Evolutionary conservation across 1,140 invertebrate species (phyloP), one percentile per base, ranked within the genome.

Genomic region (Eumeta japonica): DNA sequence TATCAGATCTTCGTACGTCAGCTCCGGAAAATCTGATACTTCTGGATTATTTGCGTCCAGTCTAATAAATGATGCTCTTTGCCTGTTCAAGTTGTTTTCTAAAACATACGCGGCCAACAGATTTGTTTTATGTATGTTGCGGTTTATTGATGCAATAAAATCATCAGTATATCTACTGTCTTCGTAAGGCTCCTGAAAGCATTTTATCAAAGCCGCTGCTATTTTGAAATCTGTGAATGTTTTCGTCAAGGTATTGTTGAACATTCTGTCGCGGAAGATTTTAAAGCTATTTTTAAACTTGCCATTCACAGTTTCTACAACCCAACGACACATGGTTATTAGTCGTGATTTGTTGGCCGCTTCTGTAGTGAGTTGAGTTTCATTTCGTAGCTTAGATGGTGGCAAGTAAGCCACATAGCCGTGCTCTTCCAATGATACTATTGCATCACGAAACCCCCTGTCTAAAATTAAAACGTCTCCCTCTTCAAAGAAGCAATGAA

Each of bases 1-100:
- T n/a, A 28, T 50, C 31, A 50, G 29, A 16, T 50, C 48, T 29
- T 44, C 39, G 28, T 33, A 41, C 2, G 44, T 43, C 10, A 50
- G 17, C 12, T 37, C 28, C 24, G 43, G 39, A 30, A 50, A 50
- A 34, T 45, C 40, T n/a, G n/a, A 10, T 12, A 16, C 16, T n/a
- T 32, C n/a, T n/a, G n/a, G n/a, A n/a, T n/a, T n/a, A 32, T 33
- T 32, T 12, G 17, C 37, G 3, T 32, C 37, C n/a, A 39, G 15
- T 15, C 9, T 13, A 10, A 11, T 15, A 16, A 32, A 39, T 31
- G 29, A 11, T 32, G 16, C 37, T 20, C 37, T 39, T 24, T 39
- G 37, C 15, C 37, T 39, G 16, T 39, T 39, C 7, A 39, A 18
- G 37, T 39, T 39, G 29, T 39, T 31, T n/a, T 14, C 13, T 10